Base-by-base conservation (phyloP, 2,888 invertebrate genomes). In the Theristus sp. region DNA sequence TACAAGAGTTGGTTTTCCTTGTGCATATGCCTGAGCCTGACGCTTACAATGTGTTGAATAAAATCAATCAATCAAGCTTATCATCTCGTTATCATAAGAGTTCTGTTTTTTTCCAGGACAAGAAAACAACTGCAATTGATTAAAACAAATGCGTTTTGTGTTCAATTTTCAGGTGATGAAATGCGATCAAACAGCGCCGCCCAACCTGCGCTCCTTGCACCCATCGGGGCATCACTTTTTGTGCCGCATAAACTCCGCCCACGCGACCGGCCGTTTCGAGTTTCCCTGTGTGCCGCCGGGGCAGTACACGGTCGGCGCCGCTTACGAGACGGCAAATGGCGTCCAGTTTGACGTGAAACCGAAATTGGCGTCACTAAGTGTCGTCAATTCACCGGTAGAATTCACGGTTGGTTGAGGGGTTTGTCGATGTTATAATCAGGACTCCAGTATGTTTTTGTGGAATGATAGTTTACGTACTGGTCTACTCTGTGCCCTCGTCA, bases 241-340 rank as follows among this genome's bases (percentile, higher is more conserved):
- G 59, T 93, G 93, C 70, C 82, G 85, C 70, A 82, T 84, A 0
- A 77, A 78, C 17, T 84, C 88, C 0, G 26, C 54, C 20, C 82
- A 84, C 65, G 77, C 80, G 60, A 78, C 79, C 55, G 93, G 94
- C 20, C 80, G 81, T 69, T 91, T 89, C 73, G 75, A 74, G 2
- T 91, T 91, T 68, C 83, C 84, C 1, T 80, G 84, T 58, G 80
- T 94, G 1, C 84, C 87, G 0, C 83, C 85, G 22, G 93, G 90
- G 2, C 80, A 82, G 62, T 94, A 91, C 73, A 79, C 79, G 57
- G 74, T 91, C 25, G 54, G 27, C 27, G 54, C 28, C 28, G 54
- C 29, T n/a, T 10, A 53, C 22, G 22, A 29, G 26, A 75, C 82
- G 72, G 78, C 81, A 70, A 77, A 80, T 20, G 77, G 81, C 49